phyloP scores from a whole-genome alignment of 2,797 vertebrate genomes.

The Chaetodon trifasciatus region DNA sequence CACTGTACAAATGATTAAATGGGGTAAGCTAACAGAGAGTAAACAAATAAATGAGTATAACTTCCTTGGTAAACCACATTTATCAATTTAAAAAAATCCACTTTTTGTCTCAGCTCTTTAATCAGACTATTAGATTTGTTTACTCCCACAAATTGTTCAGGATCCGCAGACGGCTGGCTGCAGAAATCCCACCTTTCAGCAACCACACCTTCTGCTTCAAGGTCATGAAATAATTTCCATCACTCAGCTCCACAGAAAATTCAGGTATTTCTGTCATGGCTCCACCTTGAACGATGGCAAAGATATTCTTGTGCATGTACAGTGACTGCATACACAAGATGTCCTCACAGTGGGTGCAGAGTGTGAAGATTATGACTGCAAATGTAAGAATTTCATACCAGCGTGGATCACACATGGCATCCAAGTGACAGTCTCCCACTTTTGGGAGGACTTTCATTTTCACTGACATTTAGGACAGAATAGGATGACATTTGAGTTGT shows the following conservation, averaged over 20 bases:
- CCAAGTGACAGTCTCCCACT: conserved; percentile 47
- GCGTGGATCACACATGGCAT: conserved; percentile 22
- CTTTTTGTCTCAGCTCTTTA: neutral
- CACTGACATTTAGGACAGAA: conserved; percentile 79
- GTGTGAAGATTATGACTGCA: conserved; percentile 21
- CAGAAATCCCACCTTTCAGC: conserved; percentile 3
- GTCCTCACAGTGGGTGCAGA: conserved; percentile 26
- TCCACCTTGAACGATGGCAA: neutral
- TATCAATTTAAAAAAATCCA: neutral
- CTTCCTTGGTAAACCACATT: neutral
- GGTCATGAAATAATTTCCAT: conserved; percentile 14
- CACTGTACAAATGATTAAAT: conserved; percentile 16
- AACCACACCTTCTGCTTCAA: conserved; percentile 13
- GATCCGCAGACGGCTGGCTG: neutral
- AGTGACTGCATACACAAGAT: conserved; percentile 18
- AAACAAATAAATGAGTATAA: conserved; percentile 12
- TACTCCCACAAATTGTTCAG: neutral
- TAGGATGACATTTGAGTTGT: conserved; percentile 74
- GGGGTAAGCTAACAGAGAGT: neutral
- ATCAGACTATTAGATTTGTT: conserved; percentile 5
- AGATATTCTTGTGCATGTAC: conserved; percentile 4
- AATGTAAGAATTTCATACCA: conserved; percentile 32
- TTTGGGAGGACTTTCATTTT: conserved; percentile 64
- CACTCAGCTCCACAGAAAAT: neutral
- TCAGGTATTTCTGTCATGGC: conserved; percentile 27